Base-by-base conservation (phyloP, 2,888 invertebrate genomes). In the Trissoscelio sp. region DNA sequence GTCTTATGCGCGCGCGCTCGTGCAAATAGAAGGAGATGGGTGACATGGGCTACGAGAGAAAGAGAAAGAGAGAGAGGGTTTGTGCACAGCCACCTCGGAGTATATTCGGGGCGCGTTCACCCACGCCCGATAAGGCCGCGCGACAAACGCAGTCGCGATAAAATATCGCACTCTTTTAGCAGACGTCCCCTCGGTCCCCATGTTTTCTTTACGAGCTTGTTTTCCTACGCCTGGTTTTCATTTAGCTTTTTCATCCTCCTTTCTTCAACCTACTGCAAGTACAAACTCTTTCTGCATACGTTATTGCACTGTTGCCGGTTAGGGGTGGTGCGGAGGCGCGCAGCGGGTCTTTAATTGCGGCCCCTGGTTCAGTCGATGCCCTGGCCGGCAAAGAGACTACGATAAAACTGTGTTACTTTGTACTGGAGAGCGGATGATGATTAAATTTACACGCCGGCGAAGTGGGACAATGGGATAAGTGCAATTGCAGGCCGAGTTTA, bases 1-100 rank as follows among this genome's bases (percentile, higher is more conserved):
- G 46, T 67, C 48, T 73, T 78, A 58, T 83, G 84, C 84, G 85
- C 85, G 86, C 86, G 85, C 85, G 79, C 83, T 44, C 60, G 73
- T 74, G 78, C 39, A 79, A 82, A 79, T 53, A 79, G 64, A 73
- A 57, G 48, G 39, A 70, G 69, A 62, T n/a, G 44, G 18, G 55
- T 22, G 16, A 34, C 11, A 16, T 3, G 42, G 42, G 9, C 9
- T n/a, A n/a, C n/a, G n/a, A n/a, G n/a, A 28, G 16, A 53, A 24
- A 12, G 77, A 55, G 34, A 42, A 11, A 48, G 34, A 44, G 11
- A 0, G 22, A 12, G 18, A 7, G 46, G 64, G 64, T 51, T 64
- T 72, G 62, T 66, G 72, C 48, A 44, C 64, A 34, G 67, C 16
- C 42, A 66, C 67, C 53, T 24, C 58, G 62, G 46, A 55, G 37